Base-by-base conservation (phyloP, 2,888 invertebrate genomes). In the Zeuzera pyrina region DNA sequence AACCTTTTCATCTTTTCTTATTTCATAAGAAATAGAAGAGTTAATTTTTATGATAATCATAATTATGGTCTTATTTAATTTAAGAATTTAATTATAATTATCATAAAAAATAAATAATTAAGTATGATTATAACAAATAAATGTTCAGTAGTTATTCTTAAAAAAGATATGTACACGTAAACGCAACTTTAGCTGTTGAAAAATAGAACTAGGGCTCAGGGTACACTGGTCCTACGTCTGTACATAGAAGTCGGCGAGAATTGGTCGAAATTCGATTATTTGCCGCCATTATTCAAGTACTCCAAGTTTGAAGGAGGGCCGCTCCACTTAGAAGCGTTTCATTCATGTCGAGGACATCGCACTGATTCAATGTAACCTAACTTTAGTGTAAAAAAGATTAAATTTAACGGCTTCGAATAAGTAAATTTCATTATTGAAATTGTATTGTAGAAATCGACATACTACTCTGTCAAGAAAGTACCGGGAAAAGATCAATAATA, bases 181-280 rank as follows among this genome's bases (percentile, higher is more conserved):
- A n/a, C n/a, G n/a, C n/a, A 40, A 47, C 41, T 39, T 37, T 37
- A 28, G 32, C 23, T 33, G 12, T 16, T 14, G 30, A 21, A 13
- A 29, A 19, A 41, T 24, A 15, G 31, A 29, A 12, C 23, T 31
- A 25, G 3, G 36, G 63, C 8, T 49, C 57, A 38, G 30, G 12
- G 31, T 44, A 42, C 5, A 27, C 23, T 52, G 53, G 68, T 24
- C 34, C 29, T 30, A 22, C 32, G 34, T 35, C 42, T 47, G 42
- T 53, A 51, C 43, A 56, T 52, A 57, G 54, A 43, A 47, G 56
- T 57, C 49, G 42, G 54, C 47, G 56, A 47, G 64, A 68, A 67
- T 68, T 64, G 69, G 67, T 69, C 64, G 60, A 72, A 71, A 72
- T 66, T 73, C 66, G 63, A 72, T 73, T 73, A 73, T 69, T 59